phyloP scores from a whole-genome alignment of 2,113 vertebrate genomes.

The Prunella fulvescens region DNA sequence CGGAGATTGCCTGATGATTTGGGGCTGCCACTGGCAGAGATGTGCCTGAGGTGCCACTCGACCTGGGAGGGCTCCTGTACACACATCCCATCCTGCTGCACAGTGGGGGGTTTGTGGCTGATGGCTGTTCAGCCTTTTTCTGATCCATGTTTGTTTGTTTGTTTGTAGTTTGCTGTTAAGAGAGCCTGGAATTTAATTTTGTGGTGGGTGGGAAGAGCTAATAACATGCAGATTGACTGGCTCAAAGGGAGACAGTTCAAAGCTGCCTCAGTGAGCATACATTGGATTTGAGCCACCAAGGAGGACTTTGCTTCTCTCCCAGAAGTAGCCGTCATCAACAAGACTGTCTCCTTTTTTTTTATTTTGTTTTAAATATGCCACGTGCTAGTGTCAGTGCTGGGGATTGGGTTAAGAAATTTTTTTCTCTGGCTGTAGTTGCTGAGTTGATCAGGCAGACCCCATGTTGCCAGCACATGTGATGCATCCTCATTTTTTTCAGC shows the following conservation, averaged over 20 bases:
- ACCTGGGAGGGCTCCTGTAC: neutral
- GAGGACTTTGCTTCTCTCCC: neutral
- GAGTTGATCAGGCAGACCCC: neutral
- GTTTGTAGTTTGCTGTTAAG: conserved; percentile 12
- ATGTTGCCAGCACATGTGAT: neutral
- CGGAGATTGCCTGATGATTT: neutral
- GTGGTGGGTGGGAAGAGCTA: accelerated
- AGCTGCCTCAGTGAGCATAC: accelerated
- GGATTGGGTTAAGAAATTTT: neutral
- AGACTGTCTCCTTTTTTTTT: neutral
- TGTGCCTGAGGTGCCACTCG: accelerated
- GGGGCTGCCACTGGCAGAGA: neutral
- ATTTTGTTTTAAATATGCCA: neutral
- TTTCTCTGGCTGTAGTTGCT: neutral
- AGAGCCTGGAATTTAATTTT: conserved; percentile 20
- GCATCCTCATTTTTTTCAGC: neutral
- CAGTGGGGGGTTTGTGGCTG: neutral
- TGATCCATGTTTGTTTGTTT: neutral
- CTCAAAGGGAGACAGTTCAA: neutral
- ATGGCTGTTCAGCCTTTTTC: neutral
- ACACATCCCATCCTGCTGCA: neutral
- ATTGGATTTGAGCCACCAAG: neutral
- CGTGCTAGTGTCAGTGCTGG: neutral
- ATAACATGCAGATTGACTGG: neutral
- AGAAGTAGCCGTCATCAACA: neutral